Evolutionary conservation across 1,140 invertebrate genomes (phyloP).

Genomic region (Eurosta solidaginis): DNA sequence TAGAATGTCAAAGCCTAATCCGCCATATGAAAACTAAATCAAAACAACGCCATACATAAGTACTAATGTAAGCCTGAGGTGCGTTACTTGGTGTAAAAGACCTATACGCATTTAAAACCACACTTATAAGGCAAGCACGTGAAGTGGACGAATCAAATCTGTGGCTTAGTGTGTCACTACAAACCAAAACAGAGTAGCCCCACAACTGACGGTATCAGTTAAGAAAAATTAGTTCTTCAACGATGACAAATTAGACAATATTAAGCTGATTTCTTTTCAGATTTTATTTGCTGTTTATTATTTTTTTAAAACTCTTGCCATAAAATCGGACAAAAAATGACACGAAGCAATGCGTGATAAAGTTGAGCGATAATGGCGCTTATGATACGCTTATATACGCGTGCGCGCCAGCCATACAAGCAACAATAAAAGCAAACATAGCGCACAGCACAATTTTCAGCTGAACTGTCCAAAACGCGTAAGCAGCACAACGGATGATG

Average conservation of each 20-base stretch:
- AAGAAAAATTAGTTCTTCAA: slow-evolving; percentile 38
- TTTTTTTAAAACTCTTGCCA: neutral
- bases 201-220: slow-evolving; percentile 34
- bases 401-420: neutral
- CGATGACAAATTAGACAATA: slow-evolving; percentile 37
- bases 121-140: neutral
- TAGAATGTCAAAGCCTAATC: slow-evolving; percentile 28
- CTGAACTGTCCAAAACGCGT: neutral
- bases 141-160: neutral
- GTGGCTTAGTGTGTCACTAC: neutral
- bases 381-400: neutral
- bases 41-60: slow-evolving; percentile 6
- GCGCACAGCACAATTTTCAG: neutral
- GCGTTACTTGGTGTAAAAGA: neutral
- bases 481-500: too few species aligned
- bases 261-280: slow-evolving; percentile 31
- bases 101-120: slow-evolving; percentile 1
- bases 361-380: slow-evolving; percentile 1
- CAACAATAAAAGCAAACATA: neutral
- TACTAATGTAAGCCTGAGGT: neutral
- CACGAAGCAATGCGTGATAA: slow-evolving; percentile 15
- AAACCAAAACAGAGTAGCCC: slow-evolving; percentile 34
- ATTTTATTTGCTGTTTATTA: too few species aligned
- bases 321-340: neutral
- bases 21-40: slow-evolving; percentile 23